Base-by-base conservation (phyloP, 2,797 vertebrate species). In the Neosilurus mollespiculum region DNA sequence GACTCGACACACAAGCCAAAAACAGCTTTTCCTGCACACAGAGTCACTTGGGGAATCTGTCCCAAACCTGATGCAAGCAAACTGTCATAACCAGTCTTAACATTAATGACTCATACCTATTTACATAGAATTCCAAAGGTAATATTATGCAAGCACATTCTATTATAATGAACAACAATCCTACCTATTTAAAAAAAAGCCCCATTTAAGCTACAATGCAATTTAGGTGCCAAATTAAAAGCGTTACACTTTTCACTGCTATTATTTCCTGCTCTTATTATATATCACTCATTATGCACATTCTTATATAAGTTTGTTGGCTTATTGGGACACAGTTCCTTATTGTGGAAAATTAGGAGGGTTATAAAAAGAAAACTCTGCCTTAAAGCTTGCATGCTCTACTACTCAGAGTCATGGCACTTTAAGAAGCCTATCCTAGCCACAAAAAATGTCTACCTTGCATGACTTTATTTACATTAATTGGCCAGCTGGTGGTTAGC, bases 401-500 rank as follows among this genome's bases (percentile, higher is more conserved):
- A 62, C 34, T 37, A 37, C 24, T 75, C 26, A 75, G 72, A 43
- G 34, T 15, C 58, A n/a, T 43, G 58, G 37, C 76, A 61, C 43
- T 16, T 64, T 16, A 69, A 65, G 71, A 69, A 72, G 24, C 14
- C 37, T 43, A 51, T 18, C 75, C 34, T 8, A 78, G 9, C 7
- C 58, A 20, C 14, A 1, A 58, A 64, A 64, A 64, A 51, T 49
- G 51, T 24, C 76, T 51, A 78, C 59, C 70, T 16, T 70, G 82
- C 76, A 83, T 51, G 67, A 66, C 58, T 77, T 34, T 20, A 83
- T 80, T 71, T 84, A 43, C 70, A 80, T 24, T 84, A 84, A 84
- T 58, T 66, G 5, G 16, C 22, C 30, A 58, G 37, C 22, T 43
- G 26, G 8, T 43, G 43, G 43, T 8, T 8, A 43, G 43, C 43